Evolutionary conservation across 2,797 vertebrate species (phyloP), one percentile per base, ranked within the genome.

Genomic region (Melanotaenia trifasciata): DNA sequence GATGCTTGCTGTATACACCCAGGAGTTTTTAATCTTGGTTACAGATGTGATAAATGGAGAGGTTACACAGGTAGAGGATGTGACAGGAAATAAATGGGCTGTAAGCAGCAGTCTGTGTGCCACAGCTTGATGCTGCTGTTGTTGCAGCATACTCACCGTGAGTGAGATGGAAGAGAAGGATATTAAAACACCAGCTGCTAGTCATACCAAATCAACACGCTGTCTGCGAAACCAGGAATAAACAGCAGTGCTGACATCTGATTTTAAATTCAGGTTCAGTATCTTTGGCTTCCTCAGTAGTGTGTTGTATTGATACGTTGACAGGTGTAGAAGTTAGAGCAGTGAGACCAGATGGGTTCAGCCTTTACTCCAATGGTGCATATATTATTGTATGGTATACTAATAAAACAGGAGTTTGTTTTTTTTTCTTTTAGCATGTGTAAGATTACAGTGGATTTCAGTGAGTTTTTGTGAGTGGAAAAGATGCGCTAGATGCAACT

Each of bases 131-230:
- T 78, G 79, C 64, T 81, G 67, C 22, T 72, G 72, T 36, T 76
- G 57, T 57, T 61, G 77, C 75, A 54, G 76, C 30, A 72, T 60
- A 57, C 64, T 72, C 16, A 1, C 58, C 69, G 58, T 59, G 50
- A 72, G 72, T 63, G 51, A 79, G 66, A 69, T 51, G 47, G 68
- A 83, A 58, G 73, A 76, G 64, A n/a, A 58, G 38, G 65, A 78
- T 50, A 67, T 56, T 65, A 18, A 67, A 77, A 80, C 74, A 88
- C 72, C 85, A 82, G 76, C 84, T 76, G 76, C 73, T 61, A 5
- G 79, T 65, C 38, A 32, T 54, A 67, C 63, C 67, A 56, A 57
- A 79, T 66, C 83, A 74, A 69, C 61, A 45, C 58, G 70, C 63
- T 79, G 53, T 70, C 60, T 71, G 45, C 36, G 35, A 71, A 73